Conservation (phyloP, 2,797 vertebrate species). For the Stomatorhinus walkeri region DNA sequence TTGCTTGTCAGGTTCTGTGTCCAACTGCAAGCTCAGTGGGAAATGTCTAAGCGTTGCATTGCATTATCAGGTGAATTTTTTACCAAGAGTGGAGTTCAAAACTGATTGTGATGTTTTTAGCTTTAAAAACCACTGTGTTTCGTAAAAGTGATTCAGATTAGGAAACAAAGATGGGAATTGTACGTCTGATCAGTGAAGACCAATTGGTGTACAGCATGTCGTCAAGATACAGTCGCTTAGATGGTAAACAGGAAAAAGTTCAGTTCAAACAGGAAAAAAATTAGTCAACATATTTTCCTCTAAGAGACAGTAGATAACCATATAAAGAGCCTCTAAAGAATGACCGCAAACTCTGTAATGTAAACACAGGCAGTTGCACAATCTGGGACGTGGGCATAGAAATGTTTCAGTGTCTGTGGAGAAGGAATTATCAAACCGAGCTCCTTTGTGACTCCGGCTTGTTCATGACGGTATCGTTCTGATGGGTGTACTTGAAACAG, state of each 20-base stretch:
- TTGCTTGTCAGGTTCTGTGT: neutral
- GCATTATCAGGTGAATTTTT: neutral
- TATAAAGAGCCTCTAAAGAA: slow-evolving; percentile 5
- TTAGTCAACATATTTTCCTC: slow-evolving; percentile 9
- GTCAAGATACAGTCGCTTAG: neutral
- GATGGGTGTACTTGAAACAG: neutral
- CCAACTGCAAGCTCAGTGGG: neutral
- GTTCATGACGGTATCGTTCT: neutral
- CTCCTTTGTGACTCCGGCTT: neutral
- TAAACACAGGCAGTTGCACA: slow-evolving; percentile 18
- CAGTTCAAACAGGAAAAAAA: slow-evolving; percentile 3
- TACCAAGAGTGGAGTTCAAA: neutral
- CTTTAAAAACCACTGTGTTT: neutral
- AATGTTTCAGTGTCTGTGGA: neutral
- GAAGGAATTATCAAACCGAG: neutral
- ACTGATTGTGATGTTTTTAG: neutral
- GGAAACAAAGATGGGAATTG: neutral
- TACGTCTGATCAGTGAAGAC: neutral
- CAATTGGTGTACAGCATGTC: neutral
- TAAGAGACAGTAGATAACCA: neutral
- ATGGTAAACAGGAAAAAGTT: neutral
- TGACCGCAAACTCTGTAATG: neutral
- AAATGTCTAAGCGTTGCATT: neutral
- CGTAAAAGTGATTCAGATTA: neutral
- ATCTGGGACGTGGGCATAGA: neutral